Evolutionary conservation across 2,797 vertebrate species (phyloP).

Genomic region (Halcyon chelicuti): DNA sequence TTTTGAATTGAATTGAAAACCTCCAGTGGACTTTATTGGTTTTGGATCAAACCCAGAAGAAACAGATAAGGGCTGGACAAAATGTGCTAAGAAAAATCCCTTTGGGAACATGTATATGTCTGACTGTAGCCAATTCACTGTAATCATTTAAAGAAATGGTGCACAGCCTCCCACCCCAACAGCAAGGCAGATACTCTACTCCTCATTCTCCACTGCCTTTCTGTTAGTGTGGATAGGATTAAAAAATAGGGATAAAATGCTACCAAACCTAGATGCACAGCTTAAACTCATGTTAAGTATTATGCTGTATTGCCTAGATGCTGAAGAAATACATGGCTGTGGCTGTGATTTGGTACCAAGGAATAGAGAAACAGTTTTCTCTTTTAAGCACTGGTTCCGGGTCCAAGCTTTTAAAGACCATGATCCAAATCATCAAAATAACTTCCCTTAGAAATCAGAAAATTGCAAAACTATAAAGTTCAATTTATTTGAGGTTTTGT

Average conservation of each 20-base stretch:
- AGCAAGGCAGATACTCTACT: background rate
- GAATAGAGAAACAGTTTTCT: background rate
- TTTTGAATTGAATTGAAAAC: constrained; percentile 2
- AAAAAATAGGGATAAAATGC: background rate
- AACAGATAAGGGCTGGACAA: constrained; percentile 33
- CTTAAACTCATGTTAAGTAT: background rate
- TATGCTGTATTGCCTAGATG: background rate
- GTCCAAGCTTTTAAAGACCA: background rate
- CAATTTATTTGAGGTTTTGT: background rate
- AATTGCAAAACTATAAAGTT: background rate
- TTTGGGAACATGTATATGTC: background rate
- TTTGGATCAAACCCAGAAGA: constrained; percentile 48
- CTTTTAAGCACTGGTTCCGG: background rate
- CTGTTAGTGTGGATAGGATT: background rate
- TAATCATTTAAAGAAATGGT: background rate
- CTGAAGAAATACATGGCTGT: background rate
- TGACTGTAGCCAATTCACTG: background rate
- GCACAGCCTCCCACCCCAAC: background rate
- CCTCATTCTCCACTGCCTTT: background rate
- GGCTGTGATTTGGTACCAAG: background rate
- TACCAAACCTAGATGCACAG: background rate
- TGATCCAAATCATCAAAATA: background rate
- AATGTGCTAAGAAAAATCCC: background rate
- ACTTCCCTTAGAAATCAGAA: background rate
- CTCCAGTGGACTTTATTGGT: background rate